Evolutionary conservation across 53 echinoderm and acorn worm species (phyloP).

Genomic region (Zoroaster sp.): DNA sequence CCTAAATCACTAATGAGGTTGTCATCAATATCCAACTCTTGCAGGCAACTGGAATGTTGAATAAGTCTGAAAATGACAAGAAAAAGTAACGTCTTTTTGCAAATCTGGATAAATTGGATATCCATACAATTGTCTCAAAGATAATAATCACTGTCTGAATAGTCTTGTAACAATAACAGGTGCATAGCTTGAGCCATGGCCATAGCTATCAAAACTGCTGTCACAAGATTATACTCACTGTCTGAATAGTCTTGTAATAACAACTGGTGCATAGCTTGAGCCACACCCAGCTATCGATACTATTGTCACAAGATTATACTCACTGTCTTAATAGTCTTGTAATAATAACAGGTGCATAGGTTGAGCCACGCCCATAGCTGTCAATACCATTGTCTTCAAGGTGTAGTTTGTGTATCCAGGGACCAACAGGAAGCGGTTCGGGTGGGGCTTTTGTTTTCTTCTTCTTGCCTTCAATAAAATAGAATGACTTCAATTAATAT

Average conservation of each 20-base stretch:
- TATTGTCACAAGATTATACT: constrained; percentile 22
- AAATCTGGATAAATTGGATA: neutral
- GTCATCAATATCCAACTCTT: constrained; percentile 94
- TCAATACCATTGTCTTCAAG: constrained; percentile 97
- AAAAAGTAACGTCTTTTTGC: too few relatives aligned
- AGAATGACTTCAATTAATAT: neutral
- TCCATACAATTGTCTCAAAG: too few relatives aligned
- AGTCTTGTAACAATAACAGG: neutral
- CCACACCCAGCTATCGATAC: neutral
- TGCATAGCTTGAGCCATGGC: neutral
- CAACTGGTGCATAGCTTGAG: neutral
- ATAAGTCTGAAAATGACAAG: too few relatives aligned
- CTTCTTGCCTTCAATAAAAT: constrained; percentile 57
- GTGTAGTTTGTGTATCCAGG: constrained; percentile 90
- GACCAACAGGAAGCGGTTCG: constrained; percentile 84
- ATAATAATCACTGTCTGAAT: neutral
- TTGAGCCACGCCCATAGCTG: constrained; percentile 87
- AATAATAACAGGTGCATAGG: constrained; percentile 89
- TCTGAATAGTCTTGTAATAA: too few relatives aligned
- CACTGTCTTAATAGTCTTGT: constrained; percentile 94
- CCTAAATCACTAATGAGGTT: constrained; percentile 95
- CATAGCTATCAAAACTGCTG: neutral
- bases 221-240: neutral
- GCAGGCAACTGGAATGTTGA: constrained; percentile 86
- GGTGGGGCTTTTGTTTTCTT: constrained; percentile 89